Evolutionary conservation across 2,113 vertebrate genomes (phyloP).

Genomic region (Corydoras maculifer): DNA sequence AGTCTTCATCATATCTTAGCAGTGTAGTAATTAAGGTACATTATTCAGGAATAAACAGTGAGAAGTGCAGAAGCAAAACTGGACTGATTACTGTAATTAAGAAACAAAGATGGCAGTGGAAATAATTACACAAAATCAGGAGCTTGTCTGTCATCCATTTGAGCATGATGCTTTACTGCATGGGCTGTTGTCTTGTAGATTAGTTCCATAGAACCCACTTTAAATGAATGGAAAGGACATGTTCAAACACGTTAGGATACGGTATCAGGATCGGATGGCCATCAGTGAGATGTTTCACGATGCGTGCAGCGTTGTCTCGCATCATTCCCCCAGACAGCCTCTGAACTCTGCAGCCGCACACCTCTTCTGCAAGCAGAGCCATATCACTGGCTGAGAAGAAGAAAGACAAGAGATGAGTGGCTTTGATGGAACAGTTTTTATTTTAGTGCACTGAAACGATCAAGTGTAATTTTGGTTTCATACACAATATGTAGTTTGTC

Average conservation of each 20-base stretch:
- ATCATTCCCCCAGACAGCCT: constrained; percentile 69
- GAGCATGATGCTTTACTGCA: too few relatives aligned
- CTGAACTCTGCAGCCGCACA: constrained; percentile 64
- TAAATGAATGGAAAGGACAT: too few relatives aligned
- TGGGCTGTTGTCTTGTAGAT: too few relatives aligned
- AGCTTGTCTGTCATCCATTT: too few relatives aligned
- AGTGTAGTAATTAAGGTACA: constrained; percentile 50
- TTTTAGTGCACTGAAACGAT: too few relatives aligned
- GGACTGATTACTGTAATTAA: background rate
- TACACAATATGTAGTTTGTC: too few relatives aligned
- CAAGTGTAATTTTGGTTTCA: too few relatives aligned
- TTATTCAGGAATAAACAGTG: background rate
- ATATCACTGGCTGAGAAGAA: constrained; percentile 70
- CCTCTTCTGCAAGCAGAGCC: constrained; percentile 72
- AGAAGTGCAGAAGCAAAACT: background rate
- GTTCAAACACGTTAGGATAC: constrained; percentile 62
- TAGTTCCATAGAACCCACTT: too few relatives aligned
- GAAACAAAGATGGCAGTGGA: too few relatives aligned
- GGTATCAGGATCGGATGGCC: constrained; percentile 77
- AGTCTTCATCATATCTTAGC: constrained; percentile 82
- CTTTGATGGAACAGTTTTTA: too few relatives aligned
- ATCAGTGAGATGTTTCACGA: constrained; percentile 67
- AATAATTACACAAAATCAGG: too few relatives aligned
- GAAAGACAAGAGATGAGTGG: background rate
- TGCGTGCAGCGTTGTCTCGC: constrained; percentile 55